Percentiles rank a stretch among this genome's conserved stretches.
phyloP scores from a whole-genome alignment of 2,888 invertebrate genomes.

The Tenthredo distinguenda region DNA sequence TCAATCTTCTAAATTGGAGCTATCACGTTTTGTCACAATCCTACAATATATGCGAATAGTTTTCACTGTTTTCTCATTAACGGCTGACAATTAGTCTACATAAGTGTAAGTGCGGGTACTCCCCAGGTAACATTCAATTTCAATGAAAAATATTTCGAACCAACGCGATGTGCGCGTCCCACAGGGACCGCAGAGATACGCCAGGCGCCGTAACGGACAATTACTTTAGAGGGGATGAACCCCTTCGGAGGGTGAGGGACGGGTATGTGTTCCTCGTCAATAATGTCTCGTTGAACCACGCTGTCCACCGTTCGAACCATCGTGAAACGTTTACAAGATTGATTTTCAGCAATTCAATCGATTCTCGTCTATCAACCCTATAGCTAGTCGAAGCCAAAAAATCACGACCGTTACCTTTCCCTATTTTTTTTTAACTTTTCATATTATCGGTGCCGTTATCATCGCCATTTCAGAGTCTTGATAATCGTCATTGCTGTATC shows the following conservation, averaged over 20 bases:
- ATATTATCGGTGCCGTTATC: neutral
- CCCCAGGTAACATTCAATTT: conserved; percentile 16
- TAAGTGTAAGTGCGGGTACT: neutral
- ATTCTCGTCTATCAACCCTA: neutral
- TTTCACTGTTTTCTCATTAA: conserved; percentile 26
- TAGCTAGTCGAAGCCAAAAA: neutral
- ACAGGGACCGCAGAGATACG: neutral
- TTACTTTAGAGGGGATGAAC: neutral
- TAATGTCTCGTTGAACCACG: conserved; percentile 22
- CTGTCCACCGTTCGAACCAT: neutral
- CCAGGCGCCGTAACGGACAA: conserved; percentile 24
- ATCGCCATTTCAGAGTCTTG: conserved; percentile 55
- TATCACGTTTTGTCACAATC: neutral
- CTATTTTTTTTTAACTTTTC: neutral
- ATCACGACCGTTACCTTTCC: neutral
- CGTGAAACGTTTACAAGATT: conserved; percentile 23
- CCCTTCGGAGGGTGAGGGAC: neutral
- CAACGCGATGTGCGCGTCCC: neutral
- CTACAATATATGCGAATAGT: neutral
- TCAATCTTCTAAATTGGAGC: neutral
- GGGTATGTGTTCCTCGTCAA: conserved; percentile 22
- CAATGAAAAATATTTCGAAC: conserved; percentile 11
- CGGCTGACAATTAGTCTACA: neutral
- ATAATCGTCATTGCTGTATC: conserved; percentile 52
- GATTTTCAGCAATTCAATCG: neutral